Evolutionary conservation across 1,140 invertebrate genomes (phyloP).

Genomic region (Microplitis demolitor): DNA sequence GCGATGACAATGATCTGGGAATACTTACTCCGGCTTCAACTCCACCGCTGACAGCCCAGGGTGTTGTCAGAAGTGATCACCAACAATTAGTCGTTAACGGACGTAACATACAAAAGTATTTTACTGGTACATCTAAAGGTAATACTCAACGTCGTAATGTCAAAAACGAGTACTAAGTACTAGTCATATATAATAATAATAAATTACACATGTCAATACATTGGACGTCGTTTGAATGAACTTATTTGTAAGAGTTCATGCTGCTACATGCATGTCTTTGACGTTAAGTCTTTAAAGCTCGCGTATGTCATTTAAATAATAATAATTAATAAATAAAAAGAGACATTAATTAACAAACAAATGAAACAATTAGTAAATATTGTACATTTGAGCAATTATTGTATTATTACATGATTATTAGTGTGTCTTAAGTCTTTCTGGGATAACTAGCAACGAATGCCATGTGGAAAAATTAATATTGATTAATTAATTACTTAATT

Average conservation of each 20-base stretch:
- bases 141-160: slow-evolving; percentile 25
- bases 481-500: background rate
- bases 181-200: no score
- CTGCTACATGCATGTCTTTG: slow-evolving; percentile 9
- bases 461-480: background rate
- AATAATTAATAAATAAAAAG: background rate
- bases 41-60: slow-evolving; percentile 44
- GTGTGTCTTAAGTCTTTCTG: background rate
- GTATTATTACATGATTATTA: background rate
- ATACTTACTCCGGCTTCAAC: slow-evolving; percentile 64
- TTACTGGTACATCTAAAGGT: slow-evolving; percentile 23
- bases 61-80: slow-evolving; percentile 31
- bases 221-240: background rate
- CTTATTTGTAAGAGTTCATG: background rate
- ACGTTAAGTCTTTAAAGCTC: background rate
- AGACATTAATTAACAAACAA: background rate
- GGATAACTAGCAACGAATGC: background rate
- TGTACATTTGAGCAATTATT: background rate
- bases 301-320: background rate
- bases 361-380: background rate
- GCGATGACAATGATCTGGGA: slow-evolving; percentile 48
- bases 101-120: slow-evolving; percentile 38
- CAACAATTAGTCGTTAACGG: slow-evolving; percentile 27
- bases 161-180: slow-evolving; percentile 30
- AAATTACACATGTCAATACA: no score